phyloP scores from a whole-genome alignment of 1,140 invertebrate species.

The Drosophila bocqueti region DNA sequence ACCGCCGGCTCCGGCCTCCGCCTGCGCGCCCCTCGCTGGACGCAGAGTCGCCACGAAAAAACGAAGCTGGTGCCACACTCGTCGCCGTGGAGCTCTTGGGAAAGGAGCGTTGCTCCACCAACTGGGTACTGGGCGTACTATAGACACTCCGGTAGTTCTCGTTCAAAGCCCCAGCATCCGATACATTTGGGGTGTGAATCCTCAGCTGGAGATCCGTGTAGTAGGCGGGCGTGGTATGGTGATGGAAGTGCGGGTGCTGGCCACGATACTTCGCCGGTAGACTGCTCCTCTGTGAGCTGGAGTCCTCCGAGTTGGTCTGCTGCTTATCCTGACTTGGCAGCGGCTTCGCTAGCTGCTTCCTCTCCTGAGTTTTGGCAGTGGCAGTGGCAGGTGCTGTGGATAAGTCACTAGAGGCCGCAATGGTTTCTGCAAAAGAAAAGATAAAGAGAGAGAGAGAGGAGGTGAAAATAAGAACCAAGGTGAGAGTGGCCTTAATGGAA shows the following conservation, averaged over 20 bases:
- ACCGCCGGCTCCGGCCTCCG: conserved; percentile 13
- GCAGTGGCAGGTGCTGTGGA: conserved; percentile 83
- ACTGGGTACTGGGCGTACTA: conserved; percentile 72
- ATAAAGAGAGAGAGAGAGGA: not conserved
- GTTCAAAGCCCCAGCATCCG: conserved; percentile 74
- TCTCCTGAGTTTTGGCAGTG: conserved; percentile 75
- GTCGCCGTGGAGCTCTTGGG: conserved; percentile 67
- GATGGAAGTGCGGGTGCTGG: conserved; percentile 80
- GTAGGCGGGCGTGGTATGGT: conserved; percentile 79
- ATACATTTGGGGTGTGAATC: conserved; percentile 75
- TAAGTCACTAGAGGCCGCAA: conserved; percentile 81
- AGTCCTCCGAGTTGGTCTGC: conserved; percentile 59
- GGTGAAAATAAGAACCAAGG: conserved; percentile 4
- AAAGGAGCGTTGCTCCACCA: conserved; percentile 72
- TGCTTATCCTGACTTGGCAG: conserved; percentile 30
- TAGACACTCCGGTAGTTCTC: conserved; percentile 83
- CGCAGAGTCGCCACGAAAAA: conserved; percentile 82
- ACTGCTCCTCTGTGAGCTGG: conserved; percentile 45
- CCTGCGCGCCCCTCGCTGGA: conserved; percentile 49
- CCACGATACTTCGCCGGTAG: conserved; percentile 57
- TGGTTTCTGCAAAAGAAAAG: conserved; percentile 58
- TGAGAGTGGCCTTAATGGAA: conserved; percentile 37
- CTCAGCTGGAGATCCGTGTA: conserved; percentile 78
- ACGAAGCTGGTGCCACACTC: conserved; percentile 50
- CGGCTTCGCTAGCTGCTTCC: conserved; percentile 30